Conservation (phyloP, 2,888 invertebrate species). For the Junonia oenone region DNA sequence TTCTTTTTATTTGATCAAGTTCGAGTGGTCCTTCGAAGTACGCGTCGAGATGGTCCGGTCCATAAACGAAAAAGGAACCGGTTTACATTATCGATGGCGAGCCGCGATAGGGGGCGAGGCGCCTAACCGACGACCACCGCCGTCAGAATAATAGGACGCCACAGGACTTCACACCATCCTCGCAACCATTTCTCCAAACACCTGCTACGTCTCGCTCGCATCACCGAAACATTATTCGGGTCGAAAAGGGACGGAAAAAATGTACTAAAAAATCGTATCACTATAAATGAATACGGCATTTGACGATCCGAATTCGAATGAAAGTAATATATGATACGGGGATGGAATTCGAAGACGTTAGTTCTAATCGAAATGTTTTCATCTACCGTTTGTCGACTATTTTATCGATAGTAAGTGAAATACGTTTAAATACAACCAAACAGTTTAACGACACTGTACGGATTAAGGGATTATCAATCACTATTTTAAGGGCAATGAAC, state of each 20-base stretch:
- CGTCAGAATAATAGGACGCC: slow-evolving; percentile 74
- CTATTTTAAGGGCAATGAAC: slow-evolving; percentile 14
- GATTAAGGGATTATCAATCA: slow-evolving; percentile 19
- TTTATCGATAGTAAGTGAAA: slow-evolving; percentile 13
- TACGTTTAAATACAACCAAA: slow-evolving; percentile 6
- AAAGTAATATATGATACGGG: slow-evolving; percentile 54
- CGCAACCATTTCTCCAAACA: slow-evolving; percentile 31
- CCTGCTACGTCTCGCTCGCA: slow-evolving; percentile 25
- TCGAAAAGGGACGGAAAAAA: slow-evolving; percentile 35
- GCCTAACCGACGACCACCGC: slow-evolving; percentile 71
- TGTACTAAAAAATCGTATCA: slow-evolving; percentile 39
- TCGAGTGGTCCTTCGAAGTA: slow-evolving; percentile 20
- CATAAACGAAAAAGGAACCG: slow-evolving; percentile 71
- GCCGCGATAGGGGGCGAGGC: slow-evolving; percentile 72
- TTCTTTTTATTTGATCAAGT: slow-evolving; percentile 18
- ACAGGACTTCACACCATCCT: slow-evolving; percentile 74
- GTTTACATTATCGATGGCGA: slow-evolving; percentile 72
- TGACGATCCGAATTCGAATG: slow-evolving; percentile 51
- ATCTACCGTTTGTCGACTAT: slow-evolving; percentile 24
- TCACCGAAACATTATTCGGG: slow-evolving; percentile 15
- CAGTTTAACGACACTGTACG: slow-evolving; percentile 1
- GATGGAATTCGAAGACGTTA: slow-evolving; percentile 50
- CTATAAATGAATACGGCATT: slow-evolving; percentile 52
- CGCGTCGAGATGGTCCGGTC: slow-evolving; percentile 31
- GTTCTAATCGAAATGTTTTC: slow-evolving; percentile 41